Evolutionary conservation across 2,113 vertebrate species (phyloP).

Genomic region (Corydoras sp.): DNA sequence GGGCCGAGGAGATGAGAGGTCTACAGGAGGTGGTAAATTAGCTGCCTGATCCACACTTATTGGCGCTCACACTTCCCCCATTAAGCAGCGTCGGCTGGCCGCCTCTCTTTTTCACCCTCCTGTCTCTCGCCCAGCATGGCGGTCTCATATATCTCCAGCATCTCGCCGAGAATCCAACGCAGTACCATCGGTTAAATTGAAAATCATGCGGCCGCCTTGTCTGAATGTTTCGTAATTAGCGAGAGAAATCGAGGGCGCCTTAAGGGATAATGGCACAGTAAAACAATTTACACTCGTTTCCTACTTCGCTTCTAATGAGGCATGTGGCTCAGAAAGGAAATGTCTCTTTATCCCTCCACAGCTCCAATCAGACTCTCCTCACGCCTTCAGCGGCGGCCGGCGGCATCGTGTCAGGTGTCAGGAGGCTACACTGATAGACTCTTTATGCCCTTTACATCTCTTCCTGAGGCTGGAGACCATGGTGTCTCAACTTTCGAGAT

Average conservation of each 20-base stretch:
- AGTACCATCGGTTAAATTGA: constrained; percentile 99
- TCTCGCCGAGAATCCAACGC: constrained; percentile 99
- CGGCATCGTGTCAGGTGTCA: no score
- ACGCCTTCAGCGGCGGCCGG: constrained; percentile 65
- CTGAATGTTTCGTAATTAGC: constrained; percentile 99
- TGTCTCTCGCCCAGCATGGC: constrained; percentile 70
- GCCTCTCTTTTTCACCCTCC: constrained; percentile 10
- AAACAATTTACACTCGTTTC: constrained; percentile 99
- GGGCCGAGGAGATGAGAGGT: constrained; percentile 91
- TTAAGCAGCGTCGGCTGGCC: constrained; percentile 28
- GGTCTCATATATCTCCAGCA: constrained; percentile 87
- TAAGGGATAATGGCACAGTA: constrained; percentile 99
- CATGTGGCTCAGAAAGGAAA: constrained; percentile 93
- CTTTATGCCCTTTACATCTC: no score
- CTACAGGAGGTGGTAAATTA: constrained; percentile 99
- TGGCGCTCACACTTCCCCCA: constrained; percentile 81
- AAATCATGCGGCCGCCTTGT: constrained; percentile 99
- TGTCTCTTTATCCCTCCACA: constrained; percentile 93
- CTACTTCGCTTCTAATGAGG: constrained; percentile 79
- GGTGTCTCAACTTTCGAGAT: no score
- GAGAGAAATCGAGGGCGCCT: constrained; percentile 99
- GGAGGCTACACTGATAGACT: no score
- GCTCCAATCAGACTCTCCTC: constrained; percentile 62
- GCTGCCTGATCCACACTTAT: constrained; percentile 99
- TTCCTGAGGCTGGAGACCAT: no score